Base-by-base conservation (phyloP, 2,797 vertebrate genomes). In the Alosa sapidissima region DNA sequence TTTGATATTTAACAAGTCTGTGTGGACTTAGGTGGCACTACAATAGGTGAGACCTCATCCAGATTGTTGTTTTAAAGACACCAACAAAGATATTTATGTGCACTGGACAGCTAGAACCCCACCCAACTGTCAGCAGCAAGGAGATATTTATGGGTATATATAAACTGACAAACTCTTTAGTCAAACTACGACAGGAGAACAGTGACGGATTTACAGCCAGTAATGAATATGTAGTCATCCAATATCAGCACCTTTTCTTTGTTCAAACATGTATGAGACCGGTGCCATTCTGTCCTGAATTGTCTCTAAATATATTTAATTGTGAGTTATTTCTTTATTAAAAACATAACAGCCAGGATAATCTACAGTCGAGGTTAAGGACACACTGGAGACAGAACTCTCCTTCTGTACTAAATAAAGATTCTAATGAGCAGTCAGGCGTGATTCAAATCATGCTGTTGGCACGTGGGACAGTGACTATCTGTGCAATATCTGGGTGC, bases 81-180 rank as follows among this genome's bases (percentile, higher is more conserved):
- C 72, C 16, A 19, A 41, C 36, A 41, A 14, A 36, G 33, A 54
- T 81, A 83, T 86, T 83, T 62, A 83, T 60, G 24, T 81, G 33
- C 45, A 55, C 82, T 83, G 68, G 52, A 82, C 21, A 60, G 13
- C 54, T 55, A 60, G 19, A 24, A 83, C 83, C 24, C 54, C 52
- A 81, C 14, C 41, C 54, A 83, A 45, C 82, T 62, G 82, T 75
- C 55, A 54, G 45, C 72, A 21, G 19, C 82, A 16, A 36, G 41
- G 47, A 81, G 45, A 81, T 55, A 83, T 83, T 81, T 62, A 60
- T 83, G 68, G n/a, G 8, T 10, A 33, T 47, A 58, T 47, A 36
- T 19, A 19, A 78, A 41, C 19, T 21, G 41, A 47, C 72, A 78
- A 78, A 78, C 72, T n/a, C 72, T 78, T 45, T 8, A 45, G 68